Conservation (phyloP, 2,797 vertebrate genomes). For the Cottoperca gobio region DNA sequence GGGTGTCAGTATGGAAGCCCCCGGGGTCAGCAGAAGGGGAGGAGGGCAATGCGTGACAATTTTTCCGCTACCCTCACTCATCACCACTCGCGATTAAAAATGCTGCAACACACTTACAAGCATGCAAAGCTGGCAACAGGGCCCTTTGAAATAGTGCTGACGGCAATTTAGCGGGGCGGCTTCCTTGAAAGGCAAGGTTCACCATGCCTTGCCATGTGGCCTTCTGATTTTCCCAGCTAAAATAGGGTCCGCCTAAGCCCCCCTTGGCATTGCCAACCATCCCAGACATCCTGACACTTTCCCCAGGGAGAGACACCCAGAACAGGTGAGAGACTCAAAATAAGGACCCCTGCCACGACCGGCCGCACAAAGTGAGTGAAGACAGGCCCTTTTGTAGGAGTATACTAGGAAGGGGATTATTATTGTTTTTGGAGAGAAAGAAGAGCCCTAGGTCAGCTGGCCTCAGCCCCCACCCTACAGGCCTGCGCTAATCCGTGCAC, state of each 20-base stretch:
- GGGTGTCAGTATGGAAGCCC: slow-evolving; percentile 61
- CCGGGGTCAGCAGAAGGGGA: slow-evolving; percentile 66
- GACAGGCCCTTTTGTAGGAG: slow-evolving; percentile 87
- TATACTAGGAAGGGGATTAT: slow-evolving; percentile 82
- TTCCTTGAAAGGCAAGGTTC: slow-evolving; percentile 87
- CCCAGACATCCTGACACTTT: slow-evolving; percentile 90
- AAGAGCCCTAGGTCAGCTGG: slow-evolving; percentile 86
- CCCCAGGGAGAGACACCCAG: slow-evolving; percentile 84
- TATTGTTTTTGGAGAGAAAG: slow-evolving; percentile 89
- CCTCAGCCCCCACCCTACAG: slow-evolving; percentile 75
- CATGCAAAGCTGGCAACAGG: slow-evolving; percentile 77
- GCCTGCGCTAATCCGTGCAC: slow-evolving; percentile 84
- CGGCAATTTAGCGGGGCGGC: slow-evolving; percentile 79
- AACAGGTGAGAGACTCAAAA: slow-evolving; percentile 90
- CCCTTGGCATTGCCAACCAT: slow-evolving; percentile 88
- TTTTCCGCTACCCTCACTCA: slow-evolving; percentile 77
- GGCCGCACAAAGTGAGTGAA: slow-evolving; percentile 85
- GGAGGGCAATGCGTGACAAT: slow-evolving; percentile 66
- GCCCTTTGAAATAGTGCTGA: slow-evolving; percentile 87
- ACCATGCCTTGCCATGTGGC: slow-evolving; percentile 85
- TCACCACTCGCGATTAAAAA: slow-evolving; percentile 83
- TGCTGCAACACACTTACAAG: slow-evolving; percentile 78
- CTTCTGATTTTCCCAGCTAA: slow-evolving; percentile 89
- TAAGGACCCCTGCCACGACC: slow-evolving; percentile 76
- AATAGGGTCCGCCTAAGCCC: slow-evolving; percentile 88